These are phyloP conservation scores for Leucoraja ocellata DNA, from an alignment of 2,797 vertebrate genomes.

Conservation along the genomic window DNA sequence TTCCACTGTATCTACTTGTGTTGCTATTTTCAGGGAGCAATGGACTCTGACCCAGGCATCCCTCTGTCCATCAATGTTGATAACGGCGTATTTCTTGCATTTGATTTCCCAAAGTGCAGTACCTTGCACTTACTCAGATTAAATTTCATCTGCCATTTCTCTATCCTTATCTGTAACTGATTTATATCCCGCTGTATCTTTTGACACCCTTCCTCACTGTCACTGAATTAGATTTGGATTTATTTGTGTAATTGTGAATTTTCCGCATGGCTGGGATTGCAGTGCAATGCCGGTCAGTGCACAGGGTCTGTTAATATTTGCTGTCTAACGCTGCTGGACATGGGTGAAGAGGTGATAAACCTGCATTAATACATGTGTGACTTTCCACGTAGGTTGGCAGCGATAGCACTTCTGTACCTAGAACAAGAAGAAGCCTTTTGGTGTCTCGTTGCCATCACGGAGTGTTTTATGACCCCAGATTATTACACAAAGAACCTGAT, in stretches of 20 bases:
- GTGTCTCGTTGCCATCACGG: slow-evolving; percentile 88
- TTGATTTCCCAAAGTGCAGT: too few relatives aligned
- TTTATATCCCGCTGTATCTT: too few relatives aligned
- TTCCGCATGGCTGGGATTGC: background rate
- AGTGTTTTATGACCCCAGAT: slow-evolving; percentile 95
- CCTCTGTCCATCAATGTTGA: too few relatives aligned
- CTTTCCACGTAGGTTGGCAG: slow-evolving; percentile 68
- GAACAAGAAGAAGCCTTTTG: slow-evolving; percentile 96
- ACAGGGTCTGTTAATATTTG: too few relatives aligned
- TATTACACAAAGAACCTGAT: slow-evolving; percentile 97
- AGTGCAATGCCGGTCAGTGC: background rate
- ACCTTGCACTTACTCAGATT: too few relatives aligned
- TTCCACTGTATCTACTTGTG: too few relatives aligned
- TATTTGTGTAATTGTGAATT: background rate
- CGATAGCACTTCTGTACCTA: slow-evolving; percentile 88
- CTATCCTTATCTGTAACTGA: too few relatives aligned
- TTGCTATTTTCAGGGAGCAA: too few relatives aligned
- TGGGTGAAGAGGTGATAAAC: background rate
- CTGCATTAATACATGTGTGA: background rate
- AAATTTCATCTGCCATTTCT: too few relatives aligned
- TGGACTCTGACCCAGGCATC: too few relatives aligned
- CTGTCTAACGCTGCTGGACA: background rate
- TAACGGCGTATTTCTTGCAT: too few relatives aligned
- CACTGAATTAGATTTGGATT: background rate
- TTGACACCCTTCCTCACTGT: too few relatives aligned